These are phyloP conservation scores for Hypomecis atomaria DNA, from an alignment of 2,888 invertebrate genomes.

Conservation along the genomic window DNA sequence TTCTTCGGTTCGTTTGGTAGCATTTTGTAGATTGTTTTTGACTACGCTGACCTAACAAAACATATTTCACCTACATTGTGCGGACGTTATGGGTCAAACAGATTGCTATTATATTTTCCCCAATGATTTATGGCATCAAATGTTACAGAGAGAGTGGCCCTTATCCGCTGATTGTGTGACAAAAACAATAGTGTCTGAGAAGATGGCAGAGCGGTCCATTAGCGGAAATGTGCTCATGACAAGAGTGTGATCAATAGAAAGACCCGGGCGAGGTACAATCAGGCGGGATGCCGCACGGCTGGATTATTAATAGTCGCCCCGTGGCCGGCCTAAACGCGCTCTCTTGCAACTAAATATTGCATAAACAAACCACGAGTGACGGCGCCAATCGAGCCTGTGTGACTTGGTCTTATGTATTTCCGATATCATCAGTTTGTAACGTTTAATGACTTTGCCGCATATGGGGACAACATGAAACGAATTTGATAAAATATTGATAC, in stretches of 20 bases:
- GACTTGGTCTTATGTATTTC: conserved; percentile 27
- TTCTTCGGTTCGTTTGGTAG: conserved; percentile 16
- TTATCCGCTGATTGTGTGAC: conserved; percentile 60
- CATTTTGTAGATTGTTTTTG: conserved; percentile 25
- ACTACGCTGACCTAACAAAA: conserved; percentile 32
- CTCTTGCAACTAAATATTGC: conserved; percentile 61
- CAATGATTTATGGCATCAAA: conserved; percentile 51
- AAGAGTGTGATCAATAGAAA: conserved; percentile 76
- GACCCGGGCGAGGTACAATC: conserved; percentile 58
- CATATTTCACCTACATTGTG: conserved; percentile 36
- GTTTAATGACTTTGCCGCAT: conserved; percentile 7
- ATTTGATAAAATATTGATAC: conserved; percentile 1
- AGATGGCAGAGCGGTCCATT: conserved; percentile 70
- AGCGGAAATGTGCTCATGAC: conserved; percentile 76
- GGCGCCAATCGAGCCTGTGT: conserved; percentile 37
- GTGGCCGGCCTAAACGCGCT: conserved; percentile 60
- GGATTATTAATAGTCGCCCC: conserved; percentile 72
- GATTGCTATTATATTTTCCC: conserved; percentile 43
- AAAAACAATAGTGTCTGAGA: conserved; percentile 71
- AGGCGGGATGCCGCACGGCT: conserved; percentile 57
- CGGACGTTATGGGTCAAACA: conserved; percentile 33
- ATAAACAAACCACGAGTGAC: conserved; percentile 55
- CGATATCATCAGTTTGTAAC: conserved; percentile 15
- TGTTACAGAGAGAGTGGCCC: conserved; percentile 57
- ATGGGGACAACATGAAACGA: not conserved